Evolutionary conservation across 1,140 invertebrate species (phyloP).

Genomic region (Ooceraea biroi): DNA sequence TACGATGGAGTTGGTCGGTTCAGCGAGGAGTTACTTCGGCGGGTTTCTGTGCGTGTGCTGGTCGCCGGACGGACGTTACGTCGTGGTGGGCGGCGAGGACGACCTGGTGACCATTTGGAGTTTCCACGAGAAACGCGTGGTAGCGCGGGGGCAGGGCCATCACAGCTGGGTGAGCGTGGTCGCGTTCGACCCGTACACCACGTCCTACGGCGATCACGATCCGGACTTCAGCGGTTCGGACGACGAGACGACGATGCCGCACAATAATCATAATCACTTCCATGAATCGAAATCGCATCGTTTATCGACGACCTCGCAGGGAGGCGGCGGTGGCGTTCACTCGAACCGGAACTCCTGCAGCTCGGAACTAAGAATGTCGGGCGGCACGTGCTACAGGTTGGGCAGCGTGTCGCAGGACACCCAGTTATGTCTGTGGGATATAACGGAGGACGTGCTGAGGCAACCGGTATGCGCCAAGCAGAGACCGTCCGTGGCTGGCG

Average conservation of each 20-base stretch:
- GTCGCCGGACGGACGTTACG: constrained; percentile 98
- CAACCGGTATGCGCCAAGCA: constrained; percentile 87
- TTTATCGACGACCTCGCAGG: constrained; percentile 81
- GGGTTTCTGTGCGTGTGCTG: constrained; percentile 98
- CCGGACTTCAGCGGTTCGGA: constrained; percentile 88
- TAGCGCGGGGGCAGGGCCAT: constrained; percentile 97
- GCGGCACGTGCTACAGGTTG: constrained; percentile 92
- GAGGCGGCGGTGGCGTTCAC: constrained; percentile 69
- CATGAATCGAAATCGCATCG: constrained; percentile 80
- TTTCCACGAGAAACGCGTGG: constrained; percentile 95
- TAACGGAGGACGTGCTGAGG: constrained; percentile 97
- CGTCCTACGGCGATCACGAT: constrained; percentile 88
- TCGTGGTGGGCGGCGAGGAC: constrained; percentile 99
- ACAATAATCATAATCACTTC: constrained; percentile 85
- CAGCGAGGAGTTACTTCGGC: constrained; percentile 98
- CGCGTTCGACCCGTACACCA: constrained; percentile 97
- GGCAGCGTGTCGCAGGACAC: constrained; percentile 99
- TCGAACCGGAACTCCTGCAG: constrained; percentile 86
- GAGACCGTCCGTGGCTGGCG: constrained; percentile 80
- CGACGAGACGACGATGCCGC: constrained; percentile 86
- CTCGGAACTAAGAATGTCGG: constrained; percentile 87
- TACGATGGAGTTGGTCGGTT: constrained; percentile 97
- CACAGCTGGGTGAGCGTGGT: constrained; percentile 99
- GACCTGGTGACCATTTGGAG: constrained; percentile 99
- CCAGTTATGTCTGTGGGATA: constrained; percentile 98